phyloP scores from a whole-genome alignment of 2,888 invertebrate species.

The Gastracanthus pulcherrimus region DNA sequence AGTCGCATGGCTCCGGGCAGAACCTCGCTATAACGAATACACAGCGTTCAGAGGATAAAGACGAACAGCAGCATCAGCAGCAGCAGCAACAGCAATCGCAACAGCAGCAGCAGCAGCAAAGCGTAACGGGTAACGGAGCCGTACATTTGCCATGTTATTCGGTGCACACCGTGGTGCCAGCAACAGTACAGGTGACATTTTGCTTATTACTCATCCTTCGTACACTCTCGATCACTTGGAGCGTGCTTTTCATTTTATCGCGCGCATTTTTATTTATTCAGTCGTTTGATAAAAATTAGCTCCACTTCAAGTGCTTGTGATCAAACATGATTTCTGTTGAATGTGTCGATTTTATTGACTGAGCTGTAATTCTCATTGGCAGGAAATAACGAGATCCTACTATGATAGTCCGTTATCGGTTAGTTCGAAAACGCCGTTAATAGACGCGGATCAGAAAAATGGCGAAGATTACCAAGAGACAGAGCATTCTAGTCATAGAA shows the following conservation, averaged over 20 bases:
- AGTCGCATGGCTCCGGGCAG: conserved; percentile 34
- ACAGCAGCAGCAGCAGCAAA: conserved; percentile 55
- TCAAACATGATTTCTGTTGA: background rate
- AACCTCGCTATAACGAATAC: conserved; percentile 40
- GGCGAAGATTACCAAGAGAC: conserved; percentile 71
- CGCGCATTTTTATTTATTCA: background rate
- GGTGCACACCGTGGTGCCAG: conserved; percentile 59
- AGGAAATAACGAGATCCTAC: conserved; percentile 68
- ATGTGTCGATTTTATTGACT: background rate
- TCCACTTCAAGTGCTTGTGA: background rate
- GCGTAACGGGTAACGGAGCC: conserved; percentile 64
- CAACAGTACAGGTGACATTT: conserved; percentile 55
- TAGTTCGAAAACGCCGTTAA: conserved; percentile 66
- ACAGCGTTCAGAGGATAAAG: conserved; percentile 47
- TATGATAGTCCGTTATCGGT: conserved; percentile 70
- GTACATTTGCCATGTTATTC: conserved; percentile 64
- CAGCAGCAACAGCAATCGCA: conserved; percentile 26
- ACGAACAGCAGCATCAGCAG: conserved; percentile 56
- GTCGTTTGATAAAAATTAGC: background rate
- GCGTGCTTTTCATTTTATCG: no score
- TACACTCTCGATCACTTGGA: background rate
- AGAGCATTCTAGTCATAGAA: conserved; percentile 68
- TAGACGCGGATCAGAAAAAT: conserved; percentile 68
- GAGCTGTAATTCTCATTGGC: background rate
- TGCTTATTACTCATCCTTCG: background rate